Conservation (phyloP, 2,888 invertebrate species). For the Campopleginae sp. region DNA sequence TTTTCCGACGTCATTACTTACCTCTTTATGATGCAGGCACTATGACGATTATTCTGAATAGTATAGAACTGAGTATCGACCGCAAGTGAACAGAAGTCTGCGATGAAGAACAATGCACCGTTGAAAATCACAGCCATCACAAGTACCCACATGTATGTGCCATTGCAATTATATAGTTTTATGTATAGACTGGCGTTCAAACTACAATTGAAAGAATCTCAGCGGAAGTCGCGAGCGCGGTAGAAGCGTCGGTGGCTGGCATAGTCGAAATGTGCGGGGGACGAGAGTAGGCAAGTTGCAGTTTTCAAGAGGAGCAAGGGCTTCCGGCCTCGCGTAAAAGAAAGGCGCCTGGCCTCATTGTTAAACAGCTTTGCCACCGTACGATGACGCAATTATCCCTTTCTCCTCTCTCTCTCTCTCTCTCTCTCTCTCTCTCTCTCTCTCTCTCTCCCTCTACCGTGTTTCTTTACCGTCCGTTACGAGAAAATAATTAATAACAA, state of each 20-base stretch:
- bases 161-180: constrained; percentile 21
- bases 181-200: constrained; percentile 52
- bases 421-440: not conserved
- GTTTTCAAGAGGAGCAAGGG: constrained; percentile 77
- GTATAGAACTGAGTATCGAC: constrained; percentile 50
- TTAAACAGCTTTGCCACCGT: constrained; percentile 75
- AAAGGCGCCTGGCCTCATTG: constrained; percentile 80
- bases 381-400: constrained; percentile 82
- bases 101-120: constrained; percentile 60
- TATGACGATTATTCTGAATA: constrained; percentile 13
- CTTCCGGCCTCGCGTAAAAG: constrained; percentile 79
- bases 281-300: constrained; percentile 72
- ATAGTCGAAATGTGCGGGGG: constrained; percentile 63
- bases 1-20: not conserved
- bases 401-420: constrained; percentile 11
- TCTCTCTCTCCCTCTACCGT: constrained; percentile 1
- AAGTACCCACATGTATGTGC: not conserved
- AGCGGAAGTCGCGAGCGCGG: constrained; percentile 71
- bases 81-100: constrained; percentile 55
- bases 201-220: constrained; percentile 77
- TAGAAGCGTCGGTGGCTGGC: constrained; percentile 57
- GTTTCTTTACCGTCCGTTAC: constrained; percentile 69
- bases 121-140: constrained; percentile 54
- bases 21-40: not conserved
- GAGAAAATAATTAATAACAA: constrained; percentile 84